phyloP scores from a whole-genome alignment of 2,113 vertebrate species.

The Acrocephalus kingi region DNA sequence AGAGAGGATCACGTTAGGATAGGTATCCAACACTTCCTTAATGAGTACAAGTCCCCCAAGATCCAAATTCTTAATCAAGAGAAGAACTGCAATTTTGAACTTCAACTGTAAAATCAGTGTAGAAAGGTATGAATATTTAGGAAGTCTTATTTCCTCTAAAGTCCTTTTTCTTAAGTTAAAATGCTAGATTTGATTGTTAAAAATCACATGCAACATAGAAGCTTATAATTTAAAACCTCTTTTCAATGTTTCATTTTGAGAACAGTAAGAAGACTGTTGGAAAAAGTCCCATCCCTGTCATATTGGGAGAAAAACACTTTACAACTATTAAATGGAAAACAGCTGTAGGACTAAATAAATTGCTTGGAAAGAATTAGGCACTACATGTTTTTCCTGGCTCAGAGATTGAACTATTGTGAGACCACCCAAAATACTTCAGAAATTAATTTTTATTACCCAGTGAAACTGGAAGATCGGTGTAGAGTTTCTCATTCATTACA shows the following conservation, averaged over 20 bases:
- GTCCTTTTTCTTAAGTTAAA: not conserved
- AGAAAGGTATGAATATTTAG: not conserved
- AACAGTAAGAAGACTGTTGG: not conserved
- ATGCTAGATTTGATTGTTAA: not conserved
- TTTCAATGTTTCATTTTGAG: not conserved
- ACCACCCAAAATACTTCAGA: conserved; percentile 2
- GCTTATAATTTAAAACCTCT: not conserved
- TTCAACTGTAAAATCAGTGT: not conserved
- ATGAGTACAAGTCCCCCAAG: not conserved
- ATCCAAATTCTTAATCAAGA: not conserved
- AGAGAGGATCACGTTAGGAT: not conserved
- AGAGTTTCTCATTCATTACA: not conserved
- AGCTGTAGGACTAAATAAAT: conserved; percentile 9
- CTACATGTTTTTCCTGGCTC: not conserved
- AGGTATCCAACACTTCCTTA: not conserved
- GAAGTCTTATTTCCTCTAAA: not conserved
- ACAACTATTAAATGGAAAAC: not conserved
- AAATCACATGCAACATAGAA: not conserved
- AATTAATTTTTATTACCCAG: conserved; percentile 5
- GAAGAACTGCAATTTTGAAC: not conserved
- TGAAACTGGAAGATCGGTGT: not conserved
- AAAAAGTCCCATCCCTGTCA: not conserved
- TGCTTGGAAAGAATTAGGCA: not conserved
- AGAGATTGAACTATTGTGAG: not conserved
- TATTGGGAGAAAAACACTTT: not conserved